These are phyloP conservation scores for Scaptodrosophila lebanonensis DNA, from an alignment of 1,140 invertebrate genomes.

Conservation along the genomic window DNA sequence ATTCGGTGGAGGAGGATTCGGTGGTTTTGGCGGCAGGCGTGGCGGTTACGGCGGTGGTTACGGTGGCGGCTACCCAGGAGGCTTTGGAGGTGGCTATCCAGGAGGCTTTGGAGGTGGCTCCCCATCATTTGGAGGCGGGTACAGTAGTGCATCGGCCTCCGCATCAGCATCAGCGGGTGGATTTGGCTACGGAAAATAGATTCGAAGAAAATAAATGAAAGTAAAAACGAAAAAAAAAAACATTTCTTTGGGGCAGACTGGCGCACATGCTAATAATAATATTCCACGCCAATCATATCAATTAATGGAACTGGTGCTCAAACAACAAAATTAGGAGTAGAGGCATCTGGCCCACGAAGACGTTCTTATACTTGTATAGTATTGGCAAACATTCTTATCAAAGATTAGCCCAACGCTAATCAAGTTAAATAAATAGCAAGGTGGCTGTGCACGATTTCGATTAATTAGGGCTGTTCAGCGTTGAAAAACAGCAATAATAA, in stretches of 20 bases:
- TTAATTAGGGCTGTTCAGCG: too few relatives aligned
- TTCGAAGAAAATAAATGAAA: constrained; percentile 1
- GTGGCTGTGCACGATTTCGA: too few relatives aligned
- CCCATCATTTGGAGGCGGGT: constrained; percentile 20
- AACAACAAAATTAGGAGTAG: too few relatives aligned
- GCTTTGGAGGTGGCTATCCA: neutral
- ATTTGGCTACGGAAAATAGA: constrained; percentile 4
- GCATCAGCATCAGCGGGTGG: constrained; percentile 39
- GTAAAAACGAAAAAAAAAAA: neutral
- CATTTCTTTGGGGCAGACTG: too few relatives aligned
- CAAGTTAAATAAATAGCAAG: too few relatives aligned
- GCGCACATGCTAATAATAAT: constrained; percentile 21
- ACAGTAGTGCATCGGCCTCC: constrained; percentile 33
- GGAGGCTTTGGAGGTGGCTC: constrained; percentile 13
- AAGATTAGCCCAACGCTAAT: too few relatives aligned
- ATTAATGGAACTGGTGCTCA: too few relatives aligned
- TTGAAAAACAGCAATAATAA: too few relatives aligned
- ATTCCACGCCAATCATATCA: too few relatives aligned
- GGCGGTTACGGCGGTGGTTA: constrained; percentile 27
- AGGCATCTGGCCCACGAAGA: too few relatives aligned
- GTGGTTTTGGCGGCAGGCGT: constrained; percentile 28
- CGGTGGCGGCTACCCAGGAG: constrained; percentile 35
- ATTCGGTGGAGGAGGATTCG: constrained; percentile 20
- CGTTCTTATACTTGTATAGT: too few relatives aligned
- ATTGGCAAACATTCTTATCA: too few relatives aligned